Percentiles rank a stretch among this genome's conserved stretches.
phyloP scores from a whole-genome alignment of 2,113 vertebrate genomes.

The Lonchura striata region DNA sequence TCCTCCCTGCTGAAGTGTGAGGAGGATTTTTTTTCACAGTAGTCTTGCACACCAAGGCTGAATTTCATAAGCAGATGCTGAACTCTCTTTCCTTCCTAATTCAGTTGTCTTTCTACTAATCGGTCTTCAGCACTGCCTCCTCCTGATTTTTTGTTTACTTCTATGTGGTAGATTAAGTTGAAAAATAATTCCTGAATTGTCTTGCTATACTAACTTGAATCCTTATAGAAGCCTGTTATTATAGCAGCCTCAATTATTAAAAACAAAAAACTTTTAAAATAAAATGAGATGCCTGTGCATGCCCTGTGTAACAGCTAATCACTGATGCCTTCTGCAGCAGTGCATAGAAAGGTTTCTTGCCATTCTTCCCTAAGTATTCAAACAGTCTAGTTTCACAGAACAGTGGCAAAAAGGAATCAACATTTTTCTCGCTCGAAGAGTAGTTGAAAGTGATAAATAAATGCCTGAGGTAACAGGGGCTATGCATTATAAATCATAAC shows the following conservation, averaged over 20 bases:
- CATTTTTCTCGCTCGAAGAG: conserved; percentile 3
- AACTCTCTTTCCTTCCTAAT: neutral
- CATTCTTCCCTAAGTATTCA: neutral
- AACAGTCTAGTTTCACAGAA: neutral
- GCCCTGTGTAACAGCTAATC: neutral
- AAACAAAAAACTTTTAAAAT: neutral
- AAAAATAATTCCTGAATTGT: neutral
- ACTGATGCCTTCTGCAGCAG: neutral
- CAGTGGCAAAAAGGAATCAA: neutral
- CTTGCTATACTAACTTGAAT: neutral
- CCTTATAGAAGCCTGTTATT: neutral
- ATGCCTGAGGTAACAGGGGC: neutral
- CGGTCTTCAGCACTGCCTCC: neutral
- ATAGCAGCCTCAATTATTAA: neutral
- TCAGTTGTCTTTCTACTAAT: neutral
- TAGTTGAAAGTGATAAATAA: neutral
- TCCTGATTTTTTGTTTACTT: neutral
- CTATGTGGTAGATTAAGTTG: neutral
- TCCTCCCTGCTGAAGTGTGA: neutral
- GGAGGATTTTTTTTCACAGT: neutral
- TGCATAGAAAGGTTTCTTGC: neutral
- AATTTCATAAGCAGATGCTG: neutral
- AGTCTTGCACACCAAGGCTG: neutral
- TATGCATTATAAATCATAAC: neutral
- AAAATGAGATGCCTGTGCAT: neutral